Evolutionary conservation across 2,888 invertebrate genomes (phyloP).

Genomic region (Nasonovia ribisnigri): DNA sequence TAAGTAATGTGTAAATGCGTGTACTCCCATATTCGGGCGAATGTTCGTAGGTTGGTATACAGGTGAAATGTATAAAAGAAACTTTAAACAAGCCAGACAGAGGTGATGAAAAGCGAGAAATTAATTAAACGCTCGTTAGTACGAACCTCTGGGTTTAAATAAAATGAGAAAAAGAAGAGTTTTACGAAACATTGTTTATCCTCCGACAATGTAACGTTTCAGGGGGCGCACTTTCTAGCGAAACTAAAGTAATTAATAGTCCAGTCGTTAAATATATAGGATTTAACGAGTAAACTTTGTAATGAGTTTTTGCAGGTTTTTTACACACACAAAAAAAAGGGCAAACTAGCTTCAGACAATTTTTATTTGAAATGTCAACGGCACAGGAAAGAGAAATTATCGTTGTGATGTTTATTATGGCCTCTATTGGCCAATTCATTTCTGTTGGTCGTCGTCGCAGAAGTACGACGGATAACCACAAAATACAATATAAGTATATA

Average conservation of each 20-base stretch:
- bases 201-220: slow-evolving; percentile 62
- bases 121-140: slow-evolving; percentile 65
- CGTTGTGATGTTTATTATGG: neutral
- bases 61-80: slow-evolving; percentile 10
- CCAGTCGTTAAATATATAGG: slow-evolving; percentile 63
- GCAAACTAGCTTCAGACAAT: slow-evolving; percentile 48
- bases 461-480: neutral
- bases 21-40: neutral
- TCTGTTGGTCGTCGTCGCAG: neutral
- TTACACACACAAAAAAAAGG: slow-evolving; percentile 16
- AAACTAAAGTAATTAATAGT: slow-evolving; percentile 65
- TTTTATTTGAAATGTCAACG: slow-evolving; percentile 54
- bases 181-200: slow-evolving; percentile 63
- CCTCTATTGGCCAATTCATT: neutral
- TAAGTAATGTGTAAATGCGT: neutral
- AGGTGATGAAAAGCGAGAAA: slow-evolving; percentile 61
- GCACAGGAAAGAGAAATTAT: slow-evolving; percentile 18
- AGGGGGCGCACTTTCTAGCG: slow-evolving; percentile 51
- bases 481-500: neutral
- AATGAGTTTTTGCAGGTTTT: slow-evolving; percentile 60
- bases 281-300: slow-evolving; percentile 65
- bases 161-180: slow-evolving; percentile 57
- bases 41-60: neutral
- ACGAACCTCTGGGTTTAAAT: slow-evolving; percentile 49
- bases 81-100: slow-evolving; percentile 41